Evolutionary conservation across 2,113 vertebrate genomes (phyloP), one percentile per base, ranked within the genome.

Genomic region (Fulmarus glacialis): DNA sequence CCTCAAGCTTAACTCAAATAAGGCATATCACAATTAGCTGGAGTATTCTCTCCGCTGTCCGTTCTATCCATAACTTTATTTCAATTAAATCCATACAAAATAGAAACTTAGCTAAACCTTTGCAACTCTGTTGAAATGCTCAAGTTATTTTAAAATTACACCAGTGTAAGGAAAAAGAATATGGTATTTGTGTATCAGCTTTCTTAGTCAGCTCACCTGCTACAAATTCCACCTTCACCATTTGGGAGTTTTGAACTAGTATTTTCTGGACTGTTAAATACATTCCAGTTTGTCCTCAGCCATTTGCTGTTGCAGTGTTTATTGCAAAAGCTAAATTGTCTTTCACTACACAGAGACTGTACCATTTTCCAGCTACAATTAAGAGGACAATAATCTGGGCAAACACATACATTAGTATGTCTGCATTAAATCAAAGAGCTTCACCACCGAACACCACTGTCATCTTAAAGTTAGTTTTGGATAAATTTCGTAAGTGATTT

Each of bases 361-460:
- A 53, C 52, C 3, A 15, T 87, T 82, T 91, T 89, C 34, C 16
- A 68, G 6, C 12, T 52, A 5, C 24, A 29, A 15, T 2, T 10
- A 59, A 74, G 19, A 86, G 5, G 5, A 86, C 7, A 56, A 29
- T 43, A 60, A 20, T 72, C 43, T 72, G 52, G 9, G 9, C 21
- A 93, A 78, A 81, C 14, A n/a, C 4, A 72, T 3, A 47, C 4
- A 3, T 72, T 32, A 58, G 2, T 30, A 19, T 8, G 2, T 30
- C 10, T 45, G 29, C 15, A 34, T 70, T 73, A 81, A 88, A 74
- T 55, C 11, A 38, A 67, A 90, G 8, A 36, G 4, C 9, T 45
- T 87, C 18, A 60, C 38, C 16, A 59, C 12, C 0, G 1, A 66
- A 26, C 7, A 38, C 5, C 6, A 0, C 4, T 45, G 6, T 56